phyloP scores from a whole-genome alignment of 2,888 invertebrate species.

The Ophioninae sp. region DNA sequence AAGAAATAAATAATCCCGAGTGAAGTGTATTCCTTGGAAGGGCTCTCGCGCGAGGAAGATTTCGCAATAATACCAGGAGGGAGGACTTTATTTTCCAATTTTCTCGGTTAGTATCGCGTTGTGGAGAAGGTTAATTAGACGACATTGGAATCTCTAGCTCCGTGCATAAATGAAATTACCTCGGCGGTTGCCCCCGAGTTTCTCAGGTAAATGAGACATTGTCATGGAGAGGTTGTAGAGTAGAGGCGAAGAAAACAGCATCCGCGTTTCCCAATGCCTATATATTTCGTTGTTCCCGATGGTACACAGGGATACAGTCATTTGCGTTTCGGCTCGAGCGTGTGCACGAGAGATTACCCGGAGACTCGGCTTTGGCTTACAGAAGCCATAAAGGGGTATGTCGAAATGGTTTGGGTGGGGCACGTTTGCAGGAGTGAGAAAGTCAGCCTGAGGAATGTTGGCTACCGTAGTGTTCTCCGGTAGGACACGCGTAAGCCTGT shows the following conservation, averaged over 20 bases:
- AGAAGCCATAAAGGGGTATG: slow-evolving; percentile 37
- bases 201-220: slow-evolving; percentile 32
- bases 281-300: slow-evolving; percentile 27
- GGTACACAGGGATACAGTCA: slow-evolving; percentile 29
- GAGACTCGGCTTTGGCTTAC: slow-evolving; percentile 41
- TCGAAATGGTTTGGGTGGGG: slow-evolving; percentile 14
- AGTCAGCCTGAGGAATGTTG: slow-evolving; percentile 37
- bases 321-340: slow-evolving; percentile 53
- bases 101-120: slow-evolving; percentile 5
- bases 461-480: slow-evolving; percentile 23
- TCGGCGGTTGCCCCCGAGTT: slow-evolving; percentile 13
- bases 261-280: slow-evolving; percentile 20
- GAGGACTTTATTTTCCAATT: slow-evolving; percentile 16
- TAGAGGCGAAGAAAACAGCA: slow-evolving; percentile 47
- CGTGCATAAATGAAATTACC: slow-evolving; percentile 34
- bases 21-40: background rate
- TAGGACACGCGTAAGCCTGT: slow-evolving; percentile 42
- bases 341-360: slow-evolving; percentile 52
- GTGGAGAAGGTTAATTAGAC: slow-evolving; percentile 8
- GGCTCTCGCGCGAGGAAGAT: background rate
- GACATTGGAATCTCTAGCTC: background rate
- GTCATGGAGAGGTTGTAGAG: slow-evolving; percentile 9
- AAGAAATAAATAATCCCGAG: background rate
- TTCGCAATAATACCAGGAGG: background rate
- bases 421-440: background rate